A percentile compares a stretch with the other conserved stretches of the same genome.
Evolutionary conservation across 2,888 invertebrate species (phyloP).

Genomic region (Seira ritae): DNA sequence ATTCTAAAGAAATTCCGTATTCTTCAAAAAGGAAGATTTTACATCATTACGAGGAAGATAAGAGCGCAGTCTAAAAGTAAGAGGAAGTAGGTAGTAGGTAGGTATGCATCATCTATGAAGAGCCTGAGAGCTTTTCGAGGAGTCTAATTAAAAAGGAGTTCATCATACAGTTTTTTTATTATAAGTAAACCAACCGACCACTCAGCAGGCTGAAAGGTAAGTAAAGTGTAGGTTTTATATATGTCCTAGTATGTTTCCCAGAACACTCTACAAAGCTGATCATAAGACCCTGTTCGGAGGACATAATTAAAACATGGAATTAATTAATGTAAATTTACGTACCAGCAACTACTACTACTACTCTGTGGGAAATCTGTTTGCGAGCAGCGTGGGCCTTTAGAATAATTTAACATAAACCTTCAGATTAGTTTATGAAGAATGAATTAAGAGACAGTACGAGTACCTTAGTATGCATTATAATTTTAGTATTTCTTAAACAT

Average conservation of each 20-base stretch:
- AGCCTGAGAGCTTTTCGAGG: not conserved
- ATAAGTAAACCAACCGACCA: not conserved
- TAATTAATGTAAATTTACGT: not conserved
- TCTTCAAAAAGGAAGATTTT: too few species aligned
- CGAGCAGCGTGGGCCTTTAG: not conserved
- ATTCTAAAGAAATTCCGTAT: too few species aligned
- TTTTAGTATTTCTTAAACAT: not conserved
- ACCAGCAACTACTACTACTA: not conserved
- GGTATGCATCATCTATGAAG: not conserved
- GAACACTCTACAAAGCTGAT: not conserved
- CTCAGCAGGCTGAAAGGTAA: not conserved
- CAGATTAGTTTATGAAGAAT: not conserved
- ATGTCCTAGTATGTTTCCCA: not conserved
- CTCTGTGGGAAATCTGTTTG: not conserved
- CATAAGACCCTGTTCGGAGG: not conserved
- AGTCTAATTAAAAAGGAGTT: not conserved
- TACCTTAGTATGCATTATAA: not conserved
- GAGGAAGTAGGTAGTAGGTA: too few species aligned
- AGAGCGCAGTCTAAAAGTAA: too few species aligned
- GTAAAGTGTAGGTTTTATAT: not conserved
- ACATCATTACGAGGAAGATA: too few species aligned
- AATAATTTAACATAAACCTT: not conserved
- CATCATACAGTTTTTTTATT: not conserved
- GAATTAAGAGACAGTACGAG: not conserved
- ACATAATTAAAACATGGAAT: constrained; percentile 11